phyloP scores from a whole-genome alignment of 2,797 vertebrate genomes.

The Gouania willdenowi region DNA sequence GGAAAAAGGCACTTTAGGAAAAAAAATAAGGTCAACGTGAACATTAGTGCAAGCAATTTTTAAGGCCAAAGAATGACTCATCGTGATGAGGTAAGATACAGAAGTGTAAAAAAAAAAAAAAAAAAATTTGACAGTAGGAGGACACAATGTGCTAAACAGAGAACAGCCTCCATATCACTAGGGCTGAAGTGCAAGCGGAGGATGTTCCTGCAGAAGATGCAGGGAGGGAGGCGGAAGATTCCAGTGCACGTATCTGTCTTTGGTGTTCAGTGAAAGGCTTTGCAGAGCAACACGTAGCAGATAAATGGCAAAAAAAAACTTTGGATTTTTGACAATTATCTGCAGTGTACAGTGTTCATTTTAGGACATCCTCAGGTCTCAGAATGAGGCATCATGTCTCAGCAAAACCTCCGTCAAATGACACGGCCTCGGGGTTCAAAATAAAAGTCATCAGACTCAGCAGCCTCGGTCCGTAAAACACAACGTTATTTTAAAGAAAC shows the following conservation, averaged over 20 bases:
- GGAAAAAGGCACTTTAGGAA: constrained; percentile 62
- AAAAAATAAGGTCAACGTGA: constrained; percentile 54
- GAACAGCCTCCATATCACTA: constrained; percentile 24
- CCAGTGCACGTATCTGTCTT: constrained; percentile 76
- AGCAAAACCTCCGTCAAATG: too few relatives aligned
- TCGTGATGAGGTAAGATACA: too few relatives aligned
- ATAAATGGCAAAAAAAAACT: too few relatives aligned
- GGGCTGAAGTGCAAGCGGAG: constrained; percentile 55
- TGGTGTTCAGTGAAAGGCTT: constrained; percentile 48
- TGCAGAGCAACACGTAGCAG: constrained; percentile 12
- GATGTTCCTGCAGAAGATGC: constrained; percentile 45
- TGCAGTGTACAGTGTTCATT: too few relatives aligned
- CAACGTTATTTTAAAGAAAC: too few relatives aligned
- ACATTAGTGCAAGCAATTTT: constrained; percentile 65
- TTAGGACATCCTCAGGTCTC: too few relatives aligned
- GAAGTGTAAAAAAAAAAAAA: not conserved
- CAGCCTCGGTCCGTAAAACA: too few relatives aligned
- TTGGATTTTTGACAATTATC: too few relatives aligned
- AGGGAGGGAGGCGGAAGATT: constrained; percentile 58
- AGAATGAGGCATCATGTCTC: too few relatives aligned
- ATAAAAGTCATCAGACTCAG: too few relatives aligned
- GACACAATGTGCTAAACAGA: constrained; percentile 39
- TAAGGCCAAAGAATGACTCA: constrained; percentile 57
- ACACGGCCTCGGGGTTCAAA: too few relatives aligned
- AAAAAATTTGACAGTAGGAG: constrained; percentile 3